Percentiles rank a stretch among this genome's conserved stretches.
Evolutionary conservation across 2,113 vertebrate genomes (phyloP).

Genomic region (Sturnira hondurensis): DNA sequence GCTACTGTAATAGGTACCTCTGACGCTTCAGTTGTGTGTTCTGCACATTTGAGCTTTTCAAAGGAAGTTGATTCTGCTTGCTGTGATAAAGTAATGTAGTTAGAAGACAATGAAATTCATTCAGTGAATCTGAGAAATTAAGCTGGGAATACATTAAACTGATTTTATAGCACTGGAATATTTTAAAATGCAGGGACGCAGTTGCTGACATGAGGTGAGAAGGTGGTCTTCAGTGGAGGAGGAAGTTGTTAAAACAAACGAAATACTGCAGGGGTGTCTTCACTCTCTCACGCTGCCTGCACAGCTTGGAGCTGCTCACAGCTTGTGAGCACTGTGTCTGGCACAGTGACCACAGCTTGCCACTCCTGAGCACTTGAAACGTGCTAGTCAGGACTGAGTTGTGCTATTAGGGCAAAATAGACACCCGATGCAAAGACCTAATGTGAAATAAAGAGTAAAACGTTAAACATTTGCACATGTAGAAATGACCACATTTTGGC

Average conservation of each 20-base stretch:
- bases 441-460: not conserved
- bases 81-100: not conserved
- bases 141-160: not conserved
- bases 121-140: not conserved
- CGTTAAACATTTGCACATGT: not conserved
- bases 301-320: no score
- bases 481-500: not conserved
- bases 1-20: not conserved
- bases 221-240: not conserved
- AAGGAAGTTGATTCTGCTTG: not conserved
- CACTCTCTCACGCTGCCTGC: not conserved
- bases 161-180: not conserved
- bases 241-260: not conserved
- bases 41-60: not conserved
- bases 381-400: not conserved
- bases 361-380: not conserved
- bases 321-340: no score
- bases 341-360: fast-evolving
- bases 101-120: not conserved
- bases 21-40: not conserved
- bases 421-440: not conserved
- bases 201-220: not conserved
- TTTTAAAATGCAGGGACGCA: not conserved
- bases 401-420: not conserved
- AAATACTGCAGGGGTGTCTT: not conserved